Evolutionary conservation across 2,888 invertebrate species (phyloP), one percentile per base, ranked within the genome.

Genomic region (Anoncus sp.): DNA sequence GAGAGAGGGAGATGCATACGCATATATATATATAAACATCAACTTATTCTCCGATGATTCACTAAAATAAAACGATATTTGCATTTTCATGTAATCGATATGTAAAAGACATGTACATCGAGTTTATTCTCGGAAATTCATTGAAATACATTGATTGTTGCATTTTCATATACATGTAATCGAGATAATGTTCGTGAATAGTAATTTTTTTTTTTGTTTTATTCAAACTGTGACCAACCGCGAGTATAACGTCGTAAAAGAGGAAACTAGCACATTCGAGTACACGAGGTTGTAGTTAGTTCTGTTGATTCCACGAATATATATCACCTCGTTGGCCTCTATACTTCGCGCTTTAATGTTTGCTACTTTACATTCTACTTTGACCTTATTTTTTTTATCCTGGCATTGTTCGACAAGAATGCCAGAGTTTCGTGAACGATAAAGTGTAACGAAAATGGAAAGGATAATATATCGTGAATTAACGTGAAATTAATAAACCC

Each of bases 271-370:
- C 71, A 75, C 71, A 40, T 27, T 59, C 27, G 43, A 43, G 49
- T 60, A 63, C 22, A 49, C 60, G 40, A 49, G 40, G 31, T 47
- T 35, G 16, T 14, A 22, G 18, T 12, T 63, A 59, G 63, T 72
- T 75, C 43, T n/a, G 49, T 49, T 51, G 67, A 67, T 75, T 75
- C 49, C 43, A 38, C 75, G 78, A 72, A 79, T 75, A 67, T 57
- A 72, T 72, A 75, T 63, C 47, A 51, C 72, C 63, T 75, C 75
- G 71, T 75, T 75, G 78, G 45, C 78, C 71, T 79, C 67, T 16
- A 75, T 75, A 60, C 53, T 51, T 67, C 24, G 38, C 47, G 14
- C 10, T 9, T 63, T 45, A 43, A 62, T 38, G 67, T 43, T 72
- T 20, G 20, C 57, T 63, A 53, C 57, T 72, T 65, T 24, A 62